A percentile compares a stretch with the other conserved stretches of the same genome.
Evolutionary conservation across 1,140 invertebrate genomes (phyloP).

Genomic region (Saxidomus purpurata): DNA sequence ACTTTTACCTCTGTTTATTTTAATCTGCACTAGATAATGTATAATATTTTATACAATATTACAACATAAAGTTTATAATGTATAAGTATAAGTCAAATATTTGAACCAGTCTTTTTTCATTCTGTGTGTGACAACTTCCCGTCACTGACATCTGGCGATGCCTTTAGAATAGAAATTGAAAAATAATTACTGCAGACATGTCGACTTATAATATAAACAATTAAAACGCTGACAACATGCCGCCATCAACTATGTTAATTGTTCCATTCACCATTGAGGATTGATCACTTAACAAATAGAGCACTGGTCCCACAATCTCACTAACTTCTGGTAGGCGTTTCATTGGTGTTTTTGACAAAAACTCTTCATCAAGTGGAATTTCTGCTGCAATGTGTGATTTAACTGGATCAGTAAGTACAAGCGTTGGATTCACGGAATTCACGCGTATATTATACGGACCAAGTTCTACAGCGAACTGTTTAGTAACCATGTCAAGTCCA

Average conservation of each 20-base stretch:
- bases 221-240: too few species aligned
- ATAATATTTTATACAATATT: too few species aligned
- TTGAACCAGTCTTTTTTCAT: too few species aligned
- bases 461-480: slow-evolving; percentile 93
- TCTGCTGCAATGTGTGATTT: slow-evolving; percentile 91
- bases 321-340: slow-evolving; percentile 87
- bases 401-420: slow-evolving; percentile 94
- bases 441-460: slow-evolving; percentile 94
- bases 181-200: too few species aligned
- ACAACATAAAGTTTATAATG: too few species aligned
- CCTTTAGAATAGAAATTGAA: too few species aligned
- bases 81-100: too few species aligned
- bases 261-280: slow-evolving; percentile 93
- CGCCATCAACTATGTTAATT: slow-evolving; percentile 92
- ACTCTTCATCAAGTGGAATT: slow-evolving; percentile 89
- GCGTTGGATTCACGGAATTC: slow-evolving; percentile 94
- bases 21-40: too few species aligned
- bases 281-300: slow-evolving; percentile 93
- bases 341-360: slow-evolving; percentile 93
- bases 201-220: too few species aligned
- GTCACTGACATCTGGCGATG: too few species aligned
- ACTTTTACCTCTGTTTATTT: too few species aligned
- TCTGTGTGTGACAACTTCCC: too few species aligned
- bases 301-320: slow-evolving; percentile 91
- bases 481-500: slow-evolving; percentile 88